These are phyloP conservation scores for Dicaeum eximium DNA, from an alignment of 2,113 vertebrate species.

Conservation along the genomic window DNA sequence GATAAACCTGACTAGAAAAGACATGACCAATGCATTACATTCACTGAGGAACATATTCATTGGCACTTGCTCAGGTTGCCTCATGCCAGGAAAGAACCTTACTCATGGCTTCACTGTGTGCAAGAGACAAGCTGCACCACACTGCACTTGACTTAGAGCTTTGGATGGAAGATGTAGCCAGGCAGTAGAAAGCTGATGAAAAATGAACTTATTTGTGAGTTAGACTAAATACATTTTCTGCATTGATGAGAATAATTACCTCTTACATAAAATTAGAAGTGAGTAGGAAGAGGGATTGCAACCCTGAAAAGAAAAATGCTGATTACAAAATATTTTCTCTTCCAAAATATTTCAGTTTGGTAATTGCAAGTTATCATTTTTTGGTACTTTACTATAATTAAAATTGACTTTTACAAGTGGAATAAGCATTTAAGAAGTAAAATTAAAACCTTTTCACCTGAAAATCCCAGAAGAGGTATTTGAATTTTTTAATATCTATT, in stretches of 20 bases:
- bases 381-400: background rate
- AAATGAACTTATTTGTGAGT: background rate
- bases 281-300: background rate
- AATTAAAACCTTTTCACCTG: background rate
- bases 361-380: background rate
- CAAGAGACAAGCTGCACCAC: background rate
- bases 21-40: background rate
- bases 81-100: background rate
- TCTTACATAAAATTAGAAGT: background rate
- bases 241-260: background rate
- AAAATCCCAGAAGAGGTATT: background rate
- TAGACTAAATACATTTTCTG: background rate
- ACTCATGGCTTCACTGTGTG: background rate
- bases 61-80: background rate
- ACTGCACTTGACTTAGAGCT: background rate
- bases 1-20: background rate
- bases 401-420: background rate
- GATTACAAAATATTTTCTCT: constrained; percentile 11
- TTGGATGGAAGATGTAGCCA: background rate
- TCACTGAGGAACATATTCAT: background rate
- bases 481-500: background rate
- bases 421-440: background rate
- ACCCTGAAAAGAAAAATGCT: constrained; percentile 1
- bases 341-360: constrained; percentile 21
- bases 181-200: background rate